Base-by-base conservation (phyloP, 2,888 invertebrate genomes). In the Panzeria rudis region DNA sequence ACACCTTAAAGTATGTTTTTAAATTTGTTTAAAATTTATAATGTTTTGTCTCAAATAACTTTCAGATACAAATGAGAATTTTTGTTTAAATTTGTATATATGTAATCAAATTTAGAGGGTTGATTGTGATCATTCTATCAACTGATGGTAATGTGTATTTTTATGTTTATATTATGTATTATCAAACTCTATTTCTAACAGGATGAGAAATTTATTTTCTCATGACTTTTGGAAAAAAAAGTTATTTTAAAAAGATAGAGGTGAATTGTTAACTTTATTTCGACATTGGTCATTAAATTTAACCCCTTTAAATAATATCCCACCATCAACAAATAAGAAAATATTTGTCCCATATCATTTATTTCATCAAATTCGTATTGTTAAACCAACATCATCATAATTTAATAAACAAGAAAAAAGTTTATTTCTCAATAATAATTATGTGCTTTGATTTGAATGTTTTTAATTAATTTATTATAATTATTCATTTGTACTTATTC, bases 1-100 rank as follows among this genome's bases (percentile, higher is more conserved):
- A 71, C 84, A 62, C 84, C 84, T 73, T 47, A 84, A 84, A 77
- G 77, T 84, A 84, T 84, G 84, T 77, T 72, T 59, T 47, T 15
- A 61, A 68, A 81, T 66, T 25, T 50, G 38, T 64, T 69, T 56
- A 71, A 32, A n/a, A 15, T 29, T 13, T 9, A 54, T 5, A 41
- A 20, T 29, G 32, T 13, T 38, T 9, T 38, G 2, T 17, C 13
- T 3, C 8, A 9, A 25, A 17, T 8, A 15, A 54, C 6, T 44
- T 15, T 44, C 9, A 44, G 11, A 50, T 50, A 50, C 0, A 20
- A 20, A 50, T 20, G 11, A 50, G 9, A 3, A 20, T 11, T 5
- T 1, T 5, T 35, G 1, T n/a, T n/a, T n/a, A 44, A 44, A 44
- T 15, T n/a, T 4, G n/a, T n/a, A 38, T 5, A 32, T 8, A 1